phyloP scores from a whole-genome alignment of 2,113 vertebrate species.

The Aix galericulata region DNA sequence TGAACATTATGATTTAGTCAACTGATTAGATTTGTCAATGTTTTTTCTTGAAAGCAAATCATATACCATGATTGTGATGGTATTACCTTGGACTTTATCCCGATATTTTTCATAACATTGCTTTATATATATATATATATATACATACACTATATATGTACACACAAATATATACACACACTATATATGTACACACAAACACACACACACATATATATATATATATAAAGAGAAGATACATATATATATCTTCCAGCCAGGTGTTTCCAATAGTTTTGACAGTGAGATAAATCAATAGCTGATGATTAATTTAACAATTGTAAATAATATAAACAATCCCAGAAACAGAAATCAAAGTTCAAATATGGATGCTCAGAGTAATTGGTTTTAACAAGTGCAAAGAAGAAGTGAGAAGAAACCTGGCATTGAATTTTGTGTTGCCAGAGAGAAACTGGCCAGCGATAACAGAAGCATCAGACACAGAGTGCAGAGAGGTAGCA shows the following conservation, averaged over 20 bases:
- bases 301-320: constrained; percentile 61
- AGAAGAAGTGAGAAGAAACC: constrained; percentile 52
- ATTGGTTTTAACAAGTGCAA: constrained; percentile 74
- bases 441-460: constrained; percentile 33
- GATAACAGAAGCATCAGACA: constrained; percentile 52
- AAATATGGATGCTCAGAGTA: constrained; percentile 55
- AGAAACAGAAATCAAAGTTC: constrained; percentile 61
- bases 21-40: neutral
- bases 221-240: too few species aligned
- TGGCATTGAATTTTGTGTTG: constrained; percentile 42
- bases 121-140: neutral
- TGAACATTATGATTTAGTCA: neutral
- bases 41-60: constrained; percentile 8
- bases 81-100: neutral
- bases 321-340: constrained; percentile 52
- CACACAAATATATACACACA: too few species aligned
- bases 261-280: constrained; percentile 65
- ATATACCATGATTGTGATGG: neutral
- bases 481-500: constrained; percentile 51
- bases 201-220: too few species aligned
- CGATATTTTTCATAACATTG: constrained; percentile 18
- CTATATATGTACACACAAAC: too few species aligned
- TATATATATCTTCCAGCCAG: constrained; percentile 4
- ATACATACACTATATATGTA: too few species aligned
- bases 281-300: constrained; percentile 54